Base-by-base conservation (phyloP, 2,888 invertebrate species). In the Cataglyphis rosenhaueri region DNA sequence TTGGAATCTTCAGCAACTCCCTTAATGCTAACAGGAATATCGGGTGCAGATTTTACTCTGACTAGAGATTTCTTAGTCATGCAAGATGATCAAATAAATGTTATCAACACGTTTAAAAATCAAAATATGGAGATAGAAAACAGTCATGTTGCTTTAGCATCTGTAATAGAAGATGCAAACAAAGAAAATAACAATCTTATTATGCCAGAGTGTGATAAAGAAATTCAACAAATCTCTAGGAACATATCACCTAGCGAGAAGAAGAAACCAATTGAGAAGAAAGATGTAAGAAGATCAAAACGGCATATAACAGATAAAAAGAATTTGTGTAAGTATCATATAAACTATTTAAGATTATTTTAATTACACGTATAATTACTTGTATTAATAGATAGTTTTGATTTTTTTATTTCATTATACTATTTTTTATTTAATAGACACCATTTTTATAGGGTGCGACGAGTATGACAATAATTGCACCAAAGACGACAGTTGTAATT, bases 31-130 rank as follows among this genome's bases (percentile, higher is more conserved):
- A 78, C 93, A 9, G 94, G 91, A 74, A 93, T 94, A 78, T 86
- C 94, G 44, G 91, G 92, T 25, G 89, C 93, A 15, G 94, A 94
- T 66, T 94, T 94, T 78, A 82, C 93, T 44, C 83, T 94, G 38
- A 88, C 93, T 3, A 90, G 94, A 87, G 94, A 94, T 71, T 94
- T 94, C 82, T 89, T 94, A 52, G 94, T 94, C 12, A 94, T 94
- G 93, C 94, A 94, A 79, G 94, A 94, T 66, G 94, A 94, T 78
- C 94, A 94, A 84, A 91, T 94, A 18, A 94, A 93, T 82, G 92
- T 93, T 1, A 93, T 93, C 55, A 92, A 91, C 55, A 86, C 93
- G 3, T 91, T 94, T 73, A 93, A 93, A 85, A 91, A 90, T 89
- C 92, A 92, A 73, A 93, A 86, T 81, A 73, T 91, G 8, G 93